These are phyloP conservation scores for Drosophila lini DNA, from an alignment of 1,140 invertebrate genomes.

Conservation along the genomic window DNA sequence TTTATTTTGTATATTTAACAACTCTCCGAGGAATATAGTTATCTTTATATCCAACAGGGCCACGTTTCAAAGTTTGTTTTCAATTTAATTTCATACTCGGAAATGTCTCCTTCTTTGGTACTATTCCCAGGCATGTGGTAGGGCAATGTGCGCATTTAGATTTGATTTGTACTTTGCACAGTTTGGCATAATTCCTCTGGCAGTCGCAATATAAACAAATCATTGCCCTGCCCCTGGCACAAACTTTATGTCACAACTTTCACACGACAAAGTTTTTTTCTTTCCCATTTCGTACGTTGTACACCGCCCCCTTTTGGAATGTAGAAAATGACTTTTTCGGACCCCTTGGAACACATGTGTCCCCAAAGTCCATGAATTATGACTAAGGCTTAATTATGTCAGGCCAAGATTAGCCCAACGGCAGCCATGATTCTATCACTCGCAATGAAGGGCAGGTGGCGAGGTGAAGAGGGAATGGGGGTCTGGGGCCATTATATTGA, in stretches of 20 bases:
- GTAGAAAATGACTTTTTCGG: slow-evolving; percentile 10
- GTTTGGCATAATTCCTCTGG: slow-evolving; percentile 54
- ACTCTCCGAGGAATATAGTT: not conserved
- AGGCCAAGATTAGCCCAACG: slow-evolving; percentile 42
- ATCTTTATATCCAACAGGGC: not conserved
- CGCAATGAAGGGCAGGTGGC: not conserved
- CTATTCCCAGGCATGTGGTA: slow-evolving; percentile 24
- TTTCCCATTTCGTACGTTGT: slow-evolving; percentile 13
- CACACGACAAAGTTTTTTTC: slow-evolving; percentile 55
- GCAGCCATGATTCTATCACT: slow-evolving; percentile 21
- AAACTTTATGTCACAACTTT: slow-evolving; percentile 65
- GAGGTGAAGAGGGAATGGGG: not conserved
- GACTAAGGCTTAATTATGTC: slow-evolving; percentile 63
- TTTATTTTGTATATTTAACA: slow-evolving; percentile 1
- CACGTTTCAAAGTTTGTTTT: slow-evolving; percentile 38
- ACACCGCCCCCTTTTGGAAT: not conserved
- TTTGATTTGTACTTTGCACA: slow-evolving; percentile 55
- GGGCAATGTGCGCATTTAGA: slow-evolving; percentile 41
- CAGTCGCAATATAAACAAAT: slow-evolving; percentile 63
- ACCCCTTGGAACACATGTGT: slow-evolving; percentile 39
- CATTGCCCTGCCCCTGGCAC: slow-evolving; percentile 50
- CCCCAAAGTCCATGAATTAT: slow-evolving; percentile 52
- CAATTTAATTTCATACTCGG: slow-evolving; percentile 15
- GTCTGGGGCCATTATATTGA: slow-evolving; percentile 40
- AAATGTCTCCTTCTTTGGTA: slow-evolving; percentile 2